Conservation (phyloP, 2,888 invertebrate species). For the Heliconius sara region DNA sequence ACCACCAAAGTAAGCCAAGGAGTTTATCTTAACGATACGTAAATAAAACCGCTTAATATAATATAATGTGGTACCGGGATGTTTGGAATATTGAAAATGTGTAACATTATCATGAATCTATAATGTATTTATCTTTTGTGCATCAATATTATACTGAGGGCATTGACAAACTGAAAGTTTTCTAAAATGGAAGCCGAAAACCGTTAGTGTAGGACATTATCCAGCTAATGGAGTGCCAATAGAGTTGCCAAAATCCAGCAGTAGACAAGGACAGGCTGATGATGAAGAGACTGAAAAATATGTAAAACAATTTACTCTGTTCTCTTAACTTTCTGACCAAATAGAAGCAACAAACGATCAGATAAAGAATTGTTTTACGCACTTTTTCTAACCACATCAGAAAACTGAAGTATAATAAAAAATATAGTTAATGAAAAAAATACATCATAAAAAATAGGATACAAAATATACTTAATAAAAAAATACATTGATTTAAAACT, state of each 20-base stretch:
- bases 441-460: background rate
- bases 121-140: background rate
- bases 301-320: background rate
- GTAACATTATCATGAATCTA: background rate
- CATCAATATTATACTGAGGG: background rate
- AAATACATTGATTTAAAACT: background rate
- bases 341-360: background rate
- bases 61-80: background rate
- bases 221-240: background rate
- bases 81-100: background rate
- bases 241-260: background rate
- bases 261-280: background rate
- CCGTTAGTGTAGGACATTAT: background rate
- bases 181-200: background rate
- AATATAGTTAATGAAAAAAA: background rate
- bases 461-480: background rate
- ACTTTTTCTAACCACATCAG: too few relatives aligned
- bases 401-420: background rate
- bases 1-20: slow-evolving; percentile 75
- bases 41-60: slow-evolving; percentile 55
- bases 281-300: background rate
- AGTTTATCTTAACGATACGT: slow-evolving; percentile 77
- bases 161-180: background rate
- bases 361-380: background rate
- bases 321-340: background rate